Base-by-base conservation (phyloP, 2,888 invertebrate species). In the Oscheius sp. region DNA sequence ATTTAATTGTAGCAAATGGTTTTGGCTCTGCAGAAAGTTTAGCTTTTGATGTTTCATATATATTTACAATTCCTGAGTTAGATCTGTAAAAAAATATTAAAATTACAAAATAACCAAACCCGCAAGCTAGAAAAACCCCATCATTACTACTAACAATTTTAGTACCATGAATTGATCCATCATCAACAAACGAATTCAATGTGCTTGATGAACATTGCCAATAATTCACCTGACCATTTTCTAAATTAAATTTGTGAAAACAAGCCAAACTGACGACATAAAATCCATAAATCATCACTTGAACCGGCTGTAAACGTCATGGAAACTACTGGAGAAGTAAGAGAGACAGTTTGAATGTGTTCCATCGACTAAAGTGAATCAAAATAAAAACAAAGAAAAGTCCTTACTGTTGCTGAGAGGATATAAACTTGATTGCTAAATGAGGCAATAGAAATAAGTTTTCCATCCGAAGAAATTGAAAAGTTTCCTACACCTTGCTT, bases 1-100 rank as follows among this genome's bases (percentile, higher is more conserved):
- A 70, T 45, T 64, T 59, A 20, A 71, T 57, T 22, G 66, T 70
- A 56, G 72, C 72, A 5, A 74, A 45, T 2, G 76, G 74, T 2
- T 41, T 66, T 20, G 76, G 76, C 22, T 49, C 41, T 5, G 51
- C 6, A 2, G 68, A 62, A 2, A 38, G 20, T n/a, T 69, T 68
- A 9, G 71, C 72, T 0, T 61, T 50, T 2, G 17, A n/a, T 0
- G 67, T 45, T 8, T 72, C 64, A 47, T 76, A 76, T 22, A 76
- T 69, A 44, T 76, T 76, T 9, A 76, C 76, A 41, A 76, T 71
- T 44, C 76, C 76, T 5, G 76, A 72, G 51, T 76, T 70, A 2
- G 72, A 69, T 72, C 75, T 75, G 62, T 22, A 71, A 36, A 49
- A 26, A 32, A 22, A 3, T 4, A 26, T 9, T 12, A 9, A 41